Conservation (phyloP, 2,113 vertebrate genomes). For the Amphilophus citrinellus region DNA sequence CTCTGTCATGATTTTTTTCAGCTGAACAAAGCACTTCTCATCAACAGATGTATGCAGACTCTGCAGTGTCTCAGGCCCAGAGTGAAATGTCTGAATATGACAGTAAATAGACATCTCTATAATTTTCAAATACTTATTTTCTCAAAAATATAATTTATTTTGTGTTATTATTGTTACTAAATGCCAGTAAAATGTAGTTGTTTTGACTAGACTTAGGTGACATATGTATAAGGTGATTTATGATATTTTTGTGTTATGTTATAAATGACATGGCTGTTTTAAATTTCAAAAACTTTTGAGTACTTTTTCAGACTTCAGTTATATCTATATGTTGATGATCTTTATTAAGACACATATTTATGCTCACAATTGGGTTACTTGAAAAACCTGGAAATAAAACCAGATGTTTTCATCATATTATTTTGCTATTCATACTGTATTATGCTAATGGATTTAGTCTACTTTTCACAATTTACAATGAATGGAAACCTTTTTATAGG, state of each 20-base stretch:
- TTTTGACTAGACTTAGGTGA: constrained; percentile 8
- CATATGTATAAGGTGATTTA: not conserved
- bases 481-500: not conserved
- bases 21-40: not conserved
- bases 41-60: not conserved
- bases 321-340: not conserved
- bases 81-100: not conserved
- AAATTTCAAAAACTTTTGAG: not conserved
- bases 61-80: not conserved
- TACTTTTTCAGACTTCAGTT: not conserved
- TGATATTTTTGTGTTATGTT: not conserved
- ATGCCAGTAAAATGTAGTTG: not conserved
- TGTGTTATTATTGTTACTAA: not conserved
- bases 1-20: not conserved
- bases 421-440: not conserved
- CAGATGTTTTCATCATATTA: not conserved
- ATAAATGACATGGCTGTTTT: not conserved
- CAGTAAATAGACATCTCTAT: too few species aligned
- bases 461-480: not conserved
- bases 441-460: not conserved
- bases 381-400: not conserved
- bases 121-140: not conserved
- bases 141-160: not conserved
- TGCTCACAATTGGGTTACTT: not conserved
- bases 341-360: not conserved